Evolutionary conservation across 1,140 invertebrate genomes (phyloP).

Genomic region (Homarus americanus): DNA sequence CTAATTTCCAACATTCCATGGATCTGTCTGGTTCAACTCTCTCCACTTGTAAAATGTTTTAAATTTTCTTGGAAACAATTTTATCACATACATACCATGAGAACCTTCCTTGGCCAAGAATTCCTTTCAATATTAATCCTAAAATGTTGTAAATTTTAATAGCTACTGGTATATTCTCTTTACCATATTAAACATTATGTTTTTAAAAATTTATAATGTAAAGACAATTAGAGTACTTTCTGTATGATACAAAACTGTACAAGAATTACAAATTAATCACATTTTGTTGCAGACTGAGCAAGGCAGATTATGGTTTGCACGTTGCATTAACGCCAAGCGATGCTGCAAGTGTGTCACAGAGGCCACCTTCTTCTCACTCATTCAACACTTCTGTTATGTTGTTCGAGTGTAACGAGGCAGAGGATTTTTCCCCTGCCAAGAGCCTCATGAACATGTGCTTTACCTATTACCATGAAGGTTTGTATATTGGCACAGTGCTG

Average conservation of each 20-base stretch:
- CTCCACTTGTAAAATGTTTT: no score
- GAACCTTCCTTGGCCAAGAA: no score
- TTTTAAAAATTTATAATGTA: no score
- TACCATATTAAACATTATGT: no score
- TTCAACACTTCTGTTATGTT: conserved; percentile 87
- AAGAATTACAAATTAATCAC: neutral
- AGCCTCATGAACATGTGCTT: conserved; percentile 91
- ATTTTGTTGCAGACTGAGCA: conserved; percentile 77
- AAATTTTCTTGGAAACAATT: no score
- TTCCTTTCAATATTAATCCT: no score
- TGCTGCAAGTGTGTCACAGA: conserved; percentile 84
- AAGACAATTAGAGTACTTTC: no score
- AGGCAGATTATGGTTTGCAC: conserved; percentile 83
- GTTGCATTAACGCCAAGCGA: conserved; percentile 87
- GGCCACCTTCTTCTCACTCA: conserved; percentile 86
- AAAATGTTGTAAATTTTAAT: no score
- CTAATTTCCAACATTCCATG: no score
- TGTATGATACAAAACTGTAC: neutral
- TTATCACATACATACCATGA: no score
- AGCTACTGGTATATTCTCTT: no score
- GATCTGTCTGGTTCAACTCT: no score
- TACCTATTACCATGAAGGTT: conserved; percentile 88
- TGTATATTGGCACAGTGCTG: conserved; percentile 52
- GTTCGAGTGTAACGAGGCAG: conserved; percentile 88
- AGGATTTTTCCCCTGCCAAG: conserved; percentile 88